These are phyloP conservation scores for Latrodectus hesperus DNA, from an alignment of 2,888 invertebrate species.

Conservation along the genomic window DNA sequence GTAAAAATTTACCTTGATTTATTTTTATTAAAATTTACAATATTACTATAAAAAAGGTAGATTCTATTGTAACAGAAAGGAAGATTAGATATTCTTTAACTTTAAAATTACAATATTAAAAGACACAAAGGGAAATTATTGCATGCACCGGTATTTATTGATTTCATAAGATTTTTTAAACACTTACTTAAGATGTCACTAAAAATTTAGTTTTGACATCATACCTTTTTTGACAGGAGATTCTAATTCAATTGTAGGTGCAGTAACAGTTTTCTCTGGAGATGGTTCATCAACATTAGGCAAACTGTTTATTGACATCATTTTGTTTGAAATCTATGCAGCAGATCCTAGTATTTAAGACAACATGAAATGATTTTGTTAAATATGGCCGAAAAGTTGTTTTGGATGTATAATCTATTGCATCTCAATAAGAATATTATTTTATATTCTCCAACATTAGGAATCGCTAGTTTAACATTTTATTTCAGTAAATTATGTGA, in stretches of 20 bases:
- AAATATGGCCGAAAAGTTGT: conserved; percentile 54
- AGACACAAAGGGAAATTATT: too few relatives aligned
- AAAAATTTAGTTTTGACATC: too few relatives aligned
- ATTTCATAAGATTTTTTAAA: too few relatives aligned
- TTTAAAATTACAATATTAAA: too few relatives aligned
- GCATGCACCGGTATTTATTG: too few relatives aligned
- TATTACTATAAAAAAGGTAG: too few relatives aligned
- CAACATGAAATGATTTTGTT: conserved; percentile 13
- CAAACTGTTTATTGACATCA: conserved; percentile 57
- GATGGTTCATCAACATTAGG: conserved; percentile 23
- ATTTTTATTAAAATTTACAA: too few relatives aligned
- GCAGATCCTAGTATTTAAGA: not conserved
- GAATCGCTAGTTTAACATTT: not conserved
- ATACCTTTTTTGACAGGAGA: conserved; percentile 25
- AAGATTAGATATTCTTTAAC: too few relatives aligned
- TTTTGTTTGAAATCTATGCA: conserved; percentile 1
- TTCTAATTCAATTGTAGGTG: conserved; percentile 5
- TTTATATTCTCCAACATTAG: not conserved
- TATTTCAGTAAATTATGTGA: not conserved
- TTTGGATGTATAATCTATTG: not conserved
- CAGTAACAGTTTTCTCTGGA: conserved; percentile 15
- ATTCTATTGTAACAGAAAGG: too few relatives aligned
- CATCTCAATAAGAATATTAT: not conserved
- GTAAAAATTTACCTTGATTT: too few relatives aligned
- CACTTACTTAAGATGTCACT: too few relatives aligned